Evolutionary conservation across 2,888 invertebrate species (phyloP), one percentile per base, ranked within the genome.

Genomic region (Isoperla grammatica): DNA sequence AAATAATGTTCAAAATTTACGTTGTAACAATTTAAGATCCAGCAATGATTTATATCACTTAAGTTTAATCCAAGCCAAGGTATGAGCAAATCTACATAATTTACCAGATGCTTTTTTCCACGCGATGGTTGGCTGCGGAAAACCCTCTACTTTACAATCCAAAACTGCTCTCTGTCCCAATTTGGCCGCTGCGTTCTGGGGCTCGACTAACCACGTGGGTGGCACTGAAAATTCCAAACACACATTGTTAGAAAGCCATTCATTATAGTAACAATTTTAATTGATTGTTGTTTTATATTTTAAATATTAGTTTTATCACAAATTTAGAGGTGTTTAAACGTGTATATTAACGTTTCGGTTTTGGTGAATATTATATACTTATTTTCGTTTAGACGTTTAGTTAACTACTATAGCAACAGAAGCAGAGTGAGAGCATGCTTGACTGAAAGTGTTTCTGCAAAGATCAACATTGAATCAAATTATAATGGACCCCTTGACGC

Each of bases 71-170:
- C n/a, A n/a, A n/a, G n/a, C n/a, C n/a, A n/a, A n/a, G n/a, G n/a
- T n/a, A n/a, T n/a, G n/a, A n/a, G n/a, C n/a, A n/a, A n/a, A n/a
- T n/a, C n/a, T n/a, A n/a, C n/a, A n/a, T n/a, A n/a, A n/a, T n/a
- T n/a, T 73, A 79, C 79, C 79, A 67, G 78, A 77, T 56, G 78
- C 76, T 69, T 79, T 78, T 65, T 79, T 79, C 79, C 79, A 80
- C 65, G 76, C 75, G 57, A 80, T 72, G 20, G 72, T 73, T 1
- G 90, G 89, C 20, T 78, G 72, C 0, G 90, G 90, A 69, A 88
- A 88, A 37, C 90, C 90, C 55, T 85, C 84, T 6, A 88, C 88
- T 70, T 83, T 82, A 70, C 90, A 90, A 65, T 83, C 82, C 65
- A 90, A 75, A 4, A 82, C 77, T 59, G 87, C 78, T 2, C 82